Conservation (phyloP, 2,888 invertebrate species). For the Anticlea derivata region DNA sequence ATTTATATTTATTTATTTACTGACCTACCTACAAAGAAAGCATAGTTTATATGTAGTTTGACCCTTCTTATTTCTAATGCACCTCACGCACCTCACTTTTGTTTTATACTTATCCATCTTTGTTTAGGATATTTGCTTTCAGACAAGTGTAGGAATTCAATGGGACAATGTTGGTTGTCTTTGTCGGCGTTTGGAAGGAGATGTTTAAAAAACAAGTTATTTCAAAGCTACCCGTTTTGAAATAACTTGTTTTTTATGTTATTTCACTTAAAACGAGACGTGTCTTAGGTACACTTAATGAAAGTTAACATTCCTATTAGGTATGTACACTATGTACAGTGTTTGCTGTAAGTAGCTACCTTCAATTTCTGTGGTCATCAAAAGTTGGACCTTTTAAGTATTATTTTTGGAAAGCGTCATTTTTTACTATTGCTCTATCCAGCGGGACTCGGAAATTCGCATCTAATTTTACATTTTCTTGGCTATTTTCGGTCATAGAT, state of each 20-base stretch:
- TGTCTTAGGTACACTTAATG: slow-evolving; percentile 1
- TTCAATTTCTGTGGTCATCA: not conserved
- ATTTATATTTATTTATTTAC: no score
- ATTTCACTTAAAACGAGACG: slow-evolving; percentile 8
- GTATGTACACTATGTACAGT: not conserved
- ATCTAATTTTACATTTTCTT: no score
- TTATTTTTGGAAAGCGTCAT: no score
- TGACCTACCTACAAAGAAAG: no score
- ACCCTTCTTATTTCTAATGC: slow-evolving; percentile 62
- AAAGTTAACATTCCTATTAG: slow-evolving; percentile 3
- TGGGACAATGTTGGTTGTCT: slow-evolving; percentile 64
- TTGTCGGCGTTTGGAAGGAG: slow-evolving; percentile 28
- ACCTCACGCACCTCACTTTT: slow-evolving; percentile 58
- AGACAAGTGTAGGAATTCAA: slow-evolving; percentile 74
- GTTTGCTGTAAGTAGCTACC: not conserved
- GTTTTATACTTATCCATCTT: slow-evolving; percentile 64
- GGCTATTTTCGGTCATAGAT: no score
- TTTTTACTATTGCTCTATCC: no score
- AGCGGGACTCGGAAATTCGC: no score
- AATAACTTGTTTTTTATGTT: slow-evolving; percentile 23
- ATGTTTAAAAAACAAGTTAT: no score
- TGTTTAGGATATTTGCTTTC: slow-evolving; percentile 75
- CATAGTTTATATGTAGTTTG: slow-evolving; percentile 36
- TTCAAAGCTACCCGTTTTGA: slow-evolving; percentile 36
- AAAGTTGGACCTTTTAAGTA: no score